Percentiles rank a stretch among this genome's conserved stretches.
Evolutionary conservation across 2,888 invertebrate species (phyloP).

Genomic region (Drosophila flavopinicola): DNA sequence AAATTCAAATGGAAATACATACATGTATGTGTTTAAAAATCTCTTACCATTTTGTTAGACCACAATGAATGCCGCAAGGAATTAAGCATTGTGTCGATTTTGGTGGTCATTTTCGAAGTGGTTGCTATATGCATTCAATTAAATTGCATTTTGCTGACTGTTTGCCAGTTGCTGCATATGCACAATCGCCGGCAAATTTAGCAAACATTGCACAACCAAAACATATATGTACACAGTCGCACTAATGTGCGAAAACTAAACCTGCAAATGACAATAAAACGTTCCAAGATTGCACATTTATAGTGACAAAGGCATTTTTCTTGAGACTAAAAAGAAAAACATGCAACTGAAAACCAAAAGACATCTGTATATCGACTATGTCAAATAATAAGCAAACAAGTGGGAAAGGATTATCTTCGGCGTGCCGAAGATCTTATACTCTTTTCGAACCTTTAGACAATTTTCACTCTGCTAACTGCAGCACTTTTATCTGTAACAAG

Average conservation of each 20-base stretch:
- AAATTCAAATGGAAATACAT: neutral
- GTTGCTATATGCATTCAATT: slow-evolving; percentile 19
- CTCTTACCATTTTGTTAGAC: neutral
- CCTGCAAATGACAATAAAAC: slow-evolving; percentile 21
- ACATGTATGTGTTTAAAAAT: no score
- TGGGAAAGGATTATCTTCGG: no score
- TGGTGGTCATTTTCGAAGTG: slow-evolving; percentile 10
- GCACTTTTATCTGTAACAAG: no score
- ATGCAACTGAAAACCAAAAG: neutral
- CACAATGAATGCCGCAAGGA: neutral
- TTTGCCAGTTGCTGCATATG: slow-evolving; percentile 33
- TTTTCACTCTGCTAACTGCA: no score
- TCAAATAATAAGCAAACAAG: no score
- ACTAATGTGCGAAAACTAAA: slow-evolving; percentile 9
- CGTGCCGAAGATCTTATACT: no score
- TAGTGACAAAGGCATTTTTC: slow-evolving; percentile 30
- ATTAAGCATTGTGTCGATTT: slow-evolving; percentile 6
- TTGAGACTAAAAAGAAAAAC: neutral
- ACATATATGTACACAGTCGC: slow-evolving; percentile 1
- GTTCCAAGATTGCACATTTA: slow-evolving; percentile 10
- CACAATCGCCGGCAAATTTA: slow-evolving; percentile 26
- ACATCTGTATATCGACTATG: neutral
- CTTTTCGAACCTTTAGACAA: no score
- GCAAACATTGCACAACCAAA: slow-evolving; percentile 35
- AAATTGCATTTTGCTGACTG: slow-evolving; percentile 30